phyloP scores from a whole-genome alignment of 2,113 vertebrate genomes.

The Crypturellus undulatus region DNA sequence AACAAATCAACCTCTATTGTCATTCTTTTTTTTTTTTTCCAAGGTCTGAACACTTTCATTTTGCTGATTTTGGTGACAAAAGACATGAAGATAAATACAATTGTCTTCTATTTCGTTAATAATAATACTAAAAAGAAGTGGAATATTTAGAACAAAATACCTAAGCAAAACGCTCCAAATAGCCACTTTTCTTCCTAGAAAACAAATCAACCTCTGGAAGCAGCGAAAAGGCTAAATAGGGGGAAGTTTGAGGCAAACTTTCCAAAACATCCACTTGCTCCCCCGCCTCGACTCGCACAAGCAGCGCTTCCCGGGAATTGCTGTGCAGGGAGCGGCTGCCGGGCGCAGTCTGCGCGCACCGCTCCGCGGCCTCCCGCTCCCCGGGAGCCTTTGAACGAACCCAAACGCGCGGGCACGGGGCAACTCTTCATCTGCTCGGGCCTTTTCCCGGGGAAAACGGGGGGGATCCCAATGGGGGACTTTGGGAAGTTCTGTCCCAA shows the following conservation, averaged over 20 bases:
- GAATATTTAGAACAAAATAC: neutral
- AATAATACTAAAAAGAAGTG: no score
- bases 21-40: no score
- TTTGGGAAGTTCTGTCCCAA: rapidly evolving
- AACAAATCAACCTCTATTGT: neutral
- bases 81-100: neutral
- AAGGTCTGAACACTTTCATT: neutral
- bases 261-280: neutral
- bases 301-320: neutral
- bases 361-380: neutral
- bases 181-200: neutral
- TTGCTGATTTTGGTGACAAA: neutral
- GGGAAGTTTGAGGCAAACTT: neutral
- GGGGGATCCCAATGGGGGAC: no score
- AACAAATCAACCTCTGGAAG: neutral
- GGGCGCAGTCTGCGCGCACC: neutral
- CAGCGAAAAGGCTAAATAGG: neutral
- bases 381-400: no score
- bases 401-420: neutral
- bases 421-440: neutral
- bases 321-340: neutral
- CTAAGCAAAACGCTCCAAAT: neutral
- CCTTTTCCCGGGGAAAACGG: neutral
- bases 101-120: neutral
- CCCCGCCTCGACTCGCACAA: neutral